Conservation (phyloP, 2,888 invertebrate genomes). For the Parelbella ahira region DNA sequence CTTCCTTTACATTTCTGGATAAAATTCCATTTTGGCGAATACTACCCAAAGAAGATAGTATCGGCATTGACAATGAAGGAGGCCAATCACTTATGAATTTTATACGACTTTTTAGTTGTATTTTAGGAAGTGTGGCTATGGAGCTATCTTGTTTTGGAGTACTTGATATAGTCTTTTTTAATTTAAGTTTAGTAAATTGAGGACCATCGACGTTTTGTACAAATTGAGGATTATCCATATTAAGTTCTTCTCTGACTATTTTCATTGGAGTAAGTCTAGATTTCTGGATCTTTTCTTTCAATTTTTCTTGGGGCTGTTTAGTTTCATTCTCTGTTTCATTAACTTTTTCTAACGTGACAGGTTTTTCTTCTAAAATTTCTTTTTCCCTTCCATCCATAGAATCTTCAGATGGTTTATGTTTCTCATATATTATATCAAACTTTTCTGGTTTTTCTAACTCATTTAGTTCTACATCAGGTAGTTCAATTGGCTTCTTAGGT, state of each 20-base stretch:
- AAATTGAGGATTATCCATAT: conserved; percentile 83
- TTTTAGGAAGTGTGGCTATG: conserved; percentile 80
- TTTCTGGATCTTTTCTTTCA: conserved; percentile 30
- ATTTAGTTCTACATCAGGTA: conserved; percentile 68
- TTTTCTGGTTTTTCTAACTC: conserved; percentile 76
- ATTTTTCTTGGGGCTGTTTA: conserved; percentile 9
- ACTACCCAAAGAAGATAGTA: conserved; percentile 77
- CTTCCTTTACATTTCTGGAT: conserved; percentile 86
- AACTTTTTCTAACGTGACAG: too few species aligned
- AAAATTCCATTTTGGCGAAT: conserved; percentile 83
- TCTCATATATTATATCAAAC: conserved; percentile 33
- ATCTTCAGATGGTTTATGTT: neutral
- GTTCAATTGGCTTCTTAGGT: conserved; percentile 71
- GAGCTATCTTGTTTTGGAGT: conserved; percentile 70
- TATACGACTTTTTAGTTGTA: conserved; percentile 86
- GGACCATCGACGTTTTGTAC: conserved; percentile 81
- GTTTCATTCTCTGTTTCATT: conserved; percentile 3
- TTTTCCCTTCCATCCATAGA: too few species aligned
- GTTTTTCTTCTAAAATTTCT: too few species aligned
- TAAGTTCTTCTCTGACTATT: conserved; percentile 83
- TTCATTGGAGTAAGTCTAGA: conserved; percentile 73
- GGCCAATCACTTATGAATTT: conserved; percentile 82
- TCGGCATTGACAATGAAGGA: conserved; percentile 74
- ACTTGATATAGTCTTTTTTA: conserved; percentile 79
- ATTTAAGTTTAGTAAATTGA: conserved; percentile 84